Conservation (phyloP, 2,888 invertebrate genomes). For the Hedya salicella region DNA sequence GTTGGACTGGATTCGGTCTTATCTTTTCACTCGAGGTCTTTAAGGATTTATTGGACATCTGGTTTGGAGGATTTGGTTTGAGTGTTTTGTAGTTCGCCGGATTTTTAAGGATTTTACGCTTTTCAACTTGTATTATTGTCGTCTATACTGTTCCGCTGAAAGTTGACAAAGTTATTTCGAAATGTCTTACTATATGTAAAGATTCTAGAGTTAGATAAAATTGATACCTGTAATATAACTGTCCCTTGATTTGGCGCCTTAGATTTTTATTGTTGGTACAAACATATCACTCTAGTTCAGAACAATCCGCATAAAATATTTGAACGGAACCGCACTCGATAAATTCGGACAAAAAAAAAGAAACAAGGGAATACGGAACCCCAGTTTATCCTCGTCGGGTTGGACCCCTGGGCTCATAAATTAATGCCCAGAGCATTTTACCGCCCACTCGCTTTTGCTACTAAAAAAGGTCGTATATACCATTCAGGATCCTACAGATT, state of each 20-base stretch:
- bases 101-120: not conserved
- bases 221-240: not conserved
- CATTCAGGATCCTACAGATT: not conserved
- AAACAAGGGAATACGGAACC: constrained; percentile 56
- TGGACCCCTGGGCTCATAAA: constrained; percentile 53
- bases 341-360: constrained; percentile 67
- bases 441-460: constrained; percentile 32
- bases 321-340: constrained; percentile 57
- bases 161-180: not conserved
- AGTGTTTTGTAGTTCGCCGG: not conserved
- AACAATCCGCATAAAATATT: constrained; percentile 51
- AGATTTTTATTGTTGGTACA: no score
- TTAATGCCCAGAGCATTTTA: constrained; percentile 51
- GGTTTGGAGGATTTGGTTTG: not conserved
- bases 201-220: no score
- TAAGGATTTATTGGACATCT: not conserved
- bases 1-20: constrained; percentile 6
- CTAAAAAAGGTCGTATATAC: not conserved
- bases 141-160: not conserved
- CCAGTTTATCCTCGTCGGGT: constrained; percentile 54
- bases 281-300: not conserved
- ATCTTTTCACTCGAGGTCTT: constrained; percentile 11
- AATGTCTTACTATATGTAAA: no score
- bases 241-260: no score
- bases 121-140: not conserved